phyloP scores from a whole-genome alignment of 92 coral and sea anemone genomes.

The Siderastrea radians region DNA sequence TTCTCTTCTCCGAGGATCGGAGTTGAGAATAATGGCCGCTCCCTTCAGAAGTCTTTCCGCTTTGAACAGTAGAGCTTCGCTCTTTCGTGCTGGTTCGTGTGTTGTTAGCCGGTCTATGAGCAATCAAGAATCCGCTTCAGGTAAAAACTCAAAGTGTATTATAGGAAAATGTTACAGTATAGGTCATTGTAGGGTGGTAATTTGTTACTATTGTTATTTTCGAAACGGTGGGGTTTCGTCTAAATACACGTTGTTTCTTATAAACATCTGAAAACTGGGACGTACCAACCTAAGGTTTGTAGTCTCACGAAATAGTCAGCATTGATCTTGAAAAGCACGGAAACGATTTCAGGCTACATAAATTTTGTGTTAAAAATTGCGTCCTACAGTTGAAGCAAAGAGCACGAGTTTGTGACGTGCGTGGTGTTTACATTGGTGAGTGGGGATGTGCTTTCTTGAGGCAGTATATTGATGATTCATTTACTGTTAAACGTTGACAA shows the following conservation, averaged over 20 bases:
- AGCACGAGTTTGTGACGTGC: not conserved
- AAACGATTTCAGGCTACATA: not conserved
- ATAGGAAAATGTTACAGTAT: not conserved
- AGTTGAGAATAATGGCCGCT: conserved; percentile 2
- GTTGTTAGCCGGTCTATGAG: conserved; percentile 3
- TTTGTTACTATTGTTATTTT: too few species aligned
- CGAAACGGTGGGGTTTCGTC: not conserved
- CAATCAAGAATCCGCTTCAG: conserved; percentile 15
- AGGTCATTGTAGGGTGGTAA: not conserved
- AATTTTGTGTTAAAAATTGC: not conserved
- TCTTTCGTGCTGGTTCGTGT: not conserved
- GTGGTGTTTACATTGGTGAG: not conserved
- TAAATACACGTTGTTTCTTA: not conserved
- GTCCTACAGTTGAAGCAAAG: not conserved
- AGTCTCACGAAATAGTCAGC: not conserved
- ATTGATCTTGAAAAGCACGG: not conserved
- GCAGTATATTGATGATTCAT: too few species aligned
- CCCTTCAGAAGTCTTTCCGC: not conserved
- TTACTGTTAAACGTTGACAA: too few species aligned
- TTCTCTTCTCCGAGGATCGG: conserved; percentile 24
- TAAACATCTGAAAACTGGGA: too few species aligned
- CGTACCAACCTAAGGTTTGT: not conserved
- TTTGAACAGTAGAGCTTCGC: conserved; percentile 5
- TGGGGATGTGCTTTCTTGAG: not conserved
- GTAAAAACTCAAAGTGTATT: not conserved